phyloP scores from a whole-genome alignment of 1,140 invertebrate species.

The Hycleus cichorii region DNA sequence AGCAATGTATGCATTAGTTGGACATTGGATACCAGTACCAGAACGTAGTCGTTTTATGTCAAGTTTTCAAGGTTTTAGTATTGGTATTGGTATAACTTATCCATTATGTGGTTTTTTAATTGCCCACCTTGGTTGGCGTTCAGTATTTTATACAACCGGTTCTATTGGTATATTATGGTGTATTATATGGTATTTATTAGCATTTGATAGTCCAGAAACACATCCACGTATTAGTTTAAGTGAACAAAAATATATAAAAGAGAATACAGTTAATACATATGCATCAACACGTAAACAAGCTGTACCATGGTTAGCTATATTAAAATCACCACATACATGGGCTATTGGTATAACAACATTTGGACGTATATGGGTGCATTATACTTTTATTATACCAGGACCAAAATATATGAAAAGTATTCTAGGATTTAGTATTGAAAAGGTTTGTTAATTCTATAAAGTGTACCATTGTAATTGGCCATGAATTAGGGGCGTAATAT shows the following conservation, averaged over 20 bases:
- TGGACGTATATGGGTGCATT: conserved; percentile 65
- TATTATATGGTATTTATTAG: conserved; percentile 64
- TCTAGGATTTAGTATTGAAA: conserved; percentile 59
- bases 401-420: conserved; percentile 67
- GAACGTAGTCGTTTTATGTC: conserved; percentile 73
- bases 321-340: conserved; percentile 73
- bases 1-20: conserved; percentile 75
- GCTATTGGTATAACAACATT: conserved; percentile 69
- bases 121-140: conserved; percentile 56
- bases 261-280: conserved; percentile 50
- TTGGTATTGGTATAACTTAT: conserved; percentile 65
- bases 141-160: conserved; percentile 65
- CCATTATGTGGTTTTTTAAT: conserved; percentile 63
- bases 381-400: conserved; percentile 61
- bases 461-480: too few species aligned
- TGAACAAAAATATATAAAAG: conserved; percentile 64
- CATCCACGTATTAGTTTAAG: conserved; percentile 66
- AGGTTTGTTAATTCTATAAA: conserved; percentile 39
- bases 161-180: conserved; percentile 54
- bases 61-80: conserved; percentile 69
- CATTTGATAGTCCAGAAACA: conserved; percentile 63
- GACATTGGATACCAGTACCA: conserved; percentile 73
- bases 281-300: conserved; percentile 38
- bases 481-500: too few species aligned
- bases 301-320: conserved; percentile 69